Evolutionary conservation across 2,113 vertebrate genomes (phyloP).

Genomic region (Phylloscopus trochiloides): DNA sequence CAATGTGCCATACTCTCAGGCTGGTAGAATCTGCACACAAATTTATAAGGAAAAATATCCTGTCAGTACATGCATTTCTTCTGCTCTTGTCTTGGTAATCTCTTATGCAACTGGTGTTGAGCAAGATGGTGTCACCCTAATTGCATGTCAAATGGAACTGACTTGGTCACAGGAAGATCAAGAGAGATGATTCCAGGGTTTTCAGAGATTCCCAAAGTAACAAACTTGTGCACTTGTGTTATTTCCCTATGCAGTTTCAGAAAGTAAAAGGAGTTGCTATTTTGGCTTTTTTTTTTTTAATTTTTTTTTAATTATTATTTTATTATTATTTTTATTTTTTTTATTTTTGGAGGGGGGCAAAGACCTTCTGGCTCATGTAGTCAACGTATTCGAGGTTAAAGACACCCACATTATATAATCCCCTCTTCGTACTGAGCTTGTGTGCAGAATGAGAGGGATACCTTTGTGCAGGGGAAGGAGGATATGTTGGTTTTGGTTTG

Average conservation of each 20-base stretch:
- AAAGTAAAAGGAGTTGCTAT: neutral
- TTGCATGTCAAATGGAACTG: neutral
- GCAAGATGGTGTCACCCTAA: neutral
- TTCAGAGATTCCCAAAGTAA: neutral
- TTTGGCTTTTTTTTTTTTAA: neutral
- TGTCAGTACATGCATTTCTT: neutral
- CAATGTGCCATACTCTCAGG: neutral
- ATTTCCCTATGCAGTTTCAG: neutral
- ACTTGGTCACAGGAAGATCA: neutral
- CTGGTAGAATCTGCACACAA: neutral
- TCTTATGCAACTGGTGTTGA: neutral
- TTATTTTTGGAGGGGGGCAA: neutral
- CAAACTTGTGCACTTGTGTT: neutral
- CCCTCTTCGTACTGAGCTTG: neutral
- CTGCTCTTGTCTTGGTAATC: neutral
- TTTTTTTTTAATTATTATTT: too few relatives aligned
- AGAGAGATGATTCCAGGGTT: neutral
- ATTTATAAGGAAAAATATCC: neutral
- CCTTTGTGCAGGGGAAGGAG: neutral
- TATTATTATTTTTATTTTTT: neutral
- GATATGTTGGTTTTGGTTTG: neutral
- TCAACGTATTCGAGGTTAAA: neutral
- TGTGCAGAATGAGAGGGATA: neutral
- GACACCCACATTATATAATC: neutral
- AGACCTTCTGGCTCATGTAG: neutral